phyloP scores from a whole-genome alignment of 2,797 vertebrate species.

The Tamandua tetradactyla region DNA sequence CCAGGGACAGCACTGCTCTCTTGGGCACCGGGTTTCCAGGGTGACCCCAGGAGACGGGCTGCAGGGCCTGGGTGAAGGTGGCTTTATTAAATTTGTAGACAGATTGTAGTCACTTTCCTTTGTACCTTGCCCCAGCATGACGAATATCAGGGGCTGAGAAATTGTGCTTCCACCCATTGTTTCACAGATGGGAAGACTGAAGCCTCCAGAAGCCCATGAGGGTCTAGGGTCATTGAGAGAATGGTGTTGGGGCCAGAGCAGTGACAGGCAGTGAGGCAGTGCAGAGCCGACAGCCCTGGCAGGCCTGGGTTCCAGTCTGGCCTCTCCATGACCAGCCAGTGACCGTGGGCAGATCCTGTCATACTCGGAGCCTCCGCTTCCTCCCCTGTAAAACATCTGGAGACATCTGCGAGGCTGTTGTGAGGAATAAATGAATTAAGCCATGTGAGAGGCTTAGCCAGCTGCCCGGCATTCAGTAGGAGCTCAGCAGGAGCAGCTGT shows the following conservation, averaged over 20 bases:
- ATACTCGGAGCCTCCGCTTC: not conserved
- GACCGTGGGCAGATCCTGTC: not conserved
- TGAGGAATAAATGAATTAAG: too few relatives aligned
- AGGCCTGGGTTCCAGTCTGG: not conserved
- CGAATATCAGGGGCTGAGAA: too few relatives aligned
- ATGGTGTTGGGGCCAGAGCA: not conserved
- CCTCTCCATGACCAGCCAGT: not conserved
- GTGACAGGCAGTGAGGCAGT: not conserved
- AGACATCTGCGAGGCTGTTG: too few relatives aligned
- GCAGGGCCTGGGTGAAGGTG: too few relatives aligned
- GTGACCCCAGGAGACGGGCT: too few relatives aligned
- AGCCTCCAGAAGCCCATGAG: not conserved
- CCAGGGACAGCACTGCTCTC: too few relatives aligned
- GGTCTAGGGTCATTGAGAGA: not conserved
- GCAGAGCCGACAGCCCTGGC: rapidly evolving
- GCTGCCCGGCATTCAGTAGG: not conserved
- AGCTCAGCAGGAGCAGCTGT: rapidly evolving
- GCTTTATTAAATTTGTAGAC: too few relatives aligned
- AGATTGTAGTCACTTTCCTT: too few relatives aligned
- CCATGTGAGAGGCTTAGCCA: too few relatives aligned
- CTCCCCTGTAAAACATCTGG: not conserved
- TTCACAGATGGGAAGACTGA: not conserved
- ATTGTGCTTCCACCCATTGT: too few relatives aligned
- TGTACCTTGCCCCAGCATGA: too few relatives aligned
- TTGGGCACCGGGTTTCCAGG: too few relatives aligned